Percentiles rank a stretch among this genome's conserved stretches.
Conservation (phyloP, 2,113 vertebrate genomes). For the Oriolus oriolus region DNA sequence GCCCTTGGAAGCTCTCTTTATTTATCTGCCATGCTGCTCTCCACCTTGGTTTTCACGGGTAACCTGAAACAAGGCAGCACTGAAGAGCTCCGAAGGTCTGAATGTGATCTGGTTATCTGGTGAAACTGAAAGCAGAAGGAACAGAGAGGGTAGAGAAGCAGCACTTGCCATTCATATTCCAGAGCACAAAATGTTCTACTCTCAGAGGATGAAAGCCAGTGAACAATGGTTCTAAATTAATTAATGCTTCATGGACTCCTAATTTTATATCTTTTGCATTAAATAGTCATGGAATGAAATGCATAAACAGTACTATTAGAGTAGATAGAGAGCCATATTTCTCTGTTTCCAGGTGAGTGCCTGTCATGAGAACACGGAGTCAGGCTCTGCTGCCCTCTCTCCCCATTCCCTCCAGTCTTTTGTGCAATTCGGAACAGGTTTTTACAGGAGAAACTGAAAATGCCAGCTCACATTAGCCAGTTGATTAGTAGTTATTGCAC, state of each 20-base stretch:
- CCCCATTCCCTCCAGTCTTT: not conserved
- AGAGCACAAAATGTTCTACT: not conserved
- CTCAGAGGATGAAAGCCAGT: not conserved
- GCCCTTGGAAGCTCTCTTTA: not conserved
- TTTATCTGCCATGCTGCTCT: not conserved
- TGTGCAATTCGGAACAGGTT: constrained; percentile 8
- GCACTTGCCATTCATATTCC: not conserved
- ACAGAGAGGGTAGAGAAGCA: not conserved
- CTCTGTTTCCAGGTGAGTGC: constrained; percentile 45
- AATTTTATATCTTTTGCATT: constrained; percentile 49
- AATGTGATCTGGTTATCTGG: not conserved
- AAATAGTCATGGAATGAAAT: constrained; percentile 32
- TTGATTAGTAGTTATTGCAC: constrained; percentile 51
- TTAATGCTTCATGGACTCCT: constrained; percentile 33
- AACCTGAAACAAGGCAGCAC: not conserved
- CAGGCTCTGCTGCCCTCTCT: constrained; percentile 15
- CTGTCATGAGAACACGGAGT: constrained; percentile 2
- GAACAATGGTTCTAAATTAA: constrained; percentile 50
- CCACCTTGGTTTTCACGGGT: not conserved
- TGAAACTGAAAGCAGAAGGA: not conserved
- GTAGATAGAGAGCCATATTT: constrained; percentile 14
- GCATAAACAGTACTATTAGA: constrained; percentile 34
- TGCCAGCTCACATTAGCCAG: constrained; percentile 41
- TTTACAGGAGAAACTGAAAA: constrained; percentile 60
- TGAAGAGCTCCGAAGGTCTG: not conserved